Base-by-base conservation (phyloP, 2,888 invertebrate species). In the Neoaliturus tenellus region DNA sequence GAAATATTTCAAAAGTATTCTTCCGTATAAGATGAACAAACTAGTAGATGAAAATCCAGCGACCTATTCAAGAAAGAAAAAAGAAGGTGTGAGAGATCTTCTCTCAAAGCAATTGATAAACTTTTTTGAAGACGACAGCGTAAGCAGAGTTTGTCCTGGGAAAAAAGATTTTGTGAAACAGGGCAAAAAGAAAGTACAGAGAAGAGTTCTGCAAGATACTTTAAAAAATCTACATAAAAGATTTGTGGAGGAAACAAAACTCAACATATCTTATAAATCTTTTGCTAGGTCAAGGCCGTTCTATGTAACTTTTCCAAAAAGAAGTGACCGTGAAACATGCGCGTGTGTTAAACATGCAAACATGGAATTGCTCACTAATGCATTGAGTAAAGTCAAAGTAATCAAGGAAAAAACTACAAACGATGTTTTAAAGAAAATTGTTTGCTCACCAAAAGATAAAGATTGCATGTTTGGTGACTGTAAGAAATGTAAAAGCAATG, bases 41-140 rank as follows among this genome's bases (percentile, higher is more conserved):
- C 8, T n/a, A n/a, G n/a, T n/a, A n/a, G n/a, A 75, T 39, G 41
- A 44, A n/a, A 39, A 75, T 10, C 39, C 39, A n/a, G 8, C 41
- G 75, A 75, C 41, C 23, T 39, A 75, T 44, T n/a, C 41, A 39
- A 75, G 75, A 75, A 75, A 75, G 41, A 2, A 75, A 44, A n/a
- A 17, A 69, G 23, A 69, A 4, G n/a, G 69, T 69, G 6, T 8
- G 69, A 20, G n/a, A 23, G 51, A 6, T 23, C 20, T 20, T 23
- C 2, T 23, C 23, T 23, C 23, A 51, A 23, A 6, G 51, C 20
- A 14, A 10, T 51, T n/a, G n/a, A n/a, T n/a, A n/a, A n/a, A n/a
- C n/a, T n/a, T 51, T 23, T 51, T 23, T 51, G 51, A 51, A 51
- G 51, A 51, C 8, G 51, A 51, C 51, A 12, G 5, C 14, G 51